Evolutionary conservation across 1,140 invertebrate species (phyloP), one percentile per base, ranked within the genome.

Genomic region (Papilio aristodemus): DNA sequence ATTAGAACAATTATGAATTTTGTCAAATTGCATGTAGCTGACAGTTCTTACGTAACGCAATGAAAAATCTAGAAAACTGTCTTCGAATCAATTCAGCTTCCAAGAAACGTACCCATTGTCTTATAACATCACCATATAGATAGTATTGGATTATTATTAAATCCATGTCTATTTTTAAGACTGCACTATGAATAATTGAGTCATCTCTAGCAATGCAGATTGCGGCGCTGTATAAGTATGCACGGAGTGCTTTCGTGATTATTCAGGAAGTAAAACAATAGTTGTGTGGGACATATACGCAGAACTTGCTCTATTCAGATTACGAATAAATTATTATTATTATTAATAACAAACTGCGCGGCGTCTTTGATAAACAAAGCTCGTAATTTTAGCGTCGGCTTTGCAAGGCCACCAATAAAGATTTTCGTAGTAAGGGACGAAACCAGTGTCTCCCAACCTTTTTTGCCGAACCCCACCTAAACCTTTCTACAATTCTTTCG

Each of bases 211-310:
- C n/a, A 46, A 46, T 46, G 41, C 41, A 46, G 14, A 17, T 32
- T 32, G 27, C 27, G 27, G 27, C 27, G n/a, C n/a, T 50, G 14
- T 8, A 50, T 59, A 32, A 36, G 58, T 60, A 60, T 60, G 14
- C 58, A 60, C 32, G 58, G 11, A 37, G 32, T 32, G 36, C 27
- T 60, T 59, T 59, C 58, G 58, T 60, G 27, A 37, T 50, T 50
- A 50, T 60, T 60, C 58, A 60, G 58, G 58, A 60, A 60, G 58
- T 38, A 38, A 60, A 11, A 60, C 32, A 60, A 60, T 17, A 60
- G 14, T 60, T 2, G 54, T 27, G 14, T 36, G 27, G 32, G n/a
- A 60, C 58, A 22, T 36, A 38, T 60, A 60, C 36, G 58, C 0
- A 22, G 1, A 60, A 58, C 27, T 37, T 36, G 57, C 22, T 60